Base-by-base conservation (phyloP, 2,797 vertebrate genomes). In the Synaphobranchus kaupii region DNA sequence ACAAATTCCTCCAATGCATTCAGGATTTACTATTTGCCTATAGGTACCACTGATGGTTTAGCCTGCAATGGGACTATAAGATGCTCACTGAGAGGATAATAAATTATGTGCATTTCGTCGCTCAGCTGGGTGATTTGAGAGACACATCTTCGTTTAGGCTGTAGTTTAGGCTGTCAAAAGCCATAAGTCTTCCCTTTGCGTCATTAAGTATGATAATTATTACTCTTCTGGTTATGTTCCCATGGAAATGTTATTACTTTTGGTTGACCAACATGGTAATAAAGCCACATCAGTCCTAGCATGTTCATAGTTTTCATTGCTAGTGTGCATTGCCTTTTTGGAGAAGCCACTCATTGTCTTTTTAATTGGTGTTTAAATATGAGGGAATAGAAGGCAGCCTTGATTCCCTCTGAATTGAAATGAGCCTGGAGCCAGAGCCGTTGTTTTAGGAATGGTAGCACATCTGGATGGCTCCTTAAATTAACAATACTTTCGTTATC, bases 301-400 rank as follows among this genome's bases (percentile, higher is more conserved):
- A 63, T 81, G 81, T 80, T 54, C 12, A 86, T 78, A 39, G 17
- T 44, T 76, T 50, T 39, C 50, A 50, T 44, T 48, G 56, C 15
- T 86, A 73, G 28, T 86, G 73, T 60, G 44, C 71, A 81, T 78
- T 86, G 47, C 31, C 31, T 58, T 60, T 81, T 81, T 31, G 60
- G 0, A 56, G 44, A 28, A n/a, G 44, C 68, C 22, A 9, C 76
- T 34, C n/a, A n/a, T n/a, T 39, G 44, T 81, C 78, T 50, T 44
- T 25, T 47, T 10, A 81, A 25, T 48, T 10, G 0, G 25, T n/a
- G 20, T 50, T 50, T 44, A 81, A 50, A 44, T 47, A 6, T 81
- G 44, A 81, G 25, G 47, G 47, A 81, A 50, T 12, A 28, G 78
- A 50, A 48, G 25, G 1, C 3, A 8, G n/a, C 28, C 68, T 71